These are phyloP conservation scores for Hippocampus zosterae DNA, from an alignment of 2,113 vertebrate species.

Conservation along the genomic window DNA sequence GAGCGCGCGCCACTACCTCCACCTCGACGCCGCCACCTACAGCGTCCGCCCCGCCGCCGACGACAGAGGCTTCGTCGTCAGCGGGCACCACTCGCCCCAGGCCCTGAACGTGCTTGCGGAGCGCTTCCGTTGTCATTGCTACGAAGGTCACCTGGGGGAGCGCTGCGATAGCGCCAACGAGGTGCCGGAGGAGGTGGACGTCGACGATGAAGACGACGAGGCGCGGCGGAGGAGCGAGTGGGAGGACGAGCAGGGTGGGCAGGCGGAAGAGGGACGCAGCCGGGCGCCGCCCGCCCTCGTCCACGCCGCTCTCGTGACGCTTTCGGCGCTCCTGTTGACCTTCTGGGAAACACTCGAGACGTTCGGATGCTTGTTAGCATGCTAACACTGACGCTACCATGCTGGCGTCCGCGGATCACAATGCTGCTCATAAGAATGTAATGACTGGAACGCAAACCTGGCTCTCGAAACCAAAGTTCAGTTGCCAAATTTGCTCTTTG, in stretches of 20 bases:
- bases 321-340: not conserved
- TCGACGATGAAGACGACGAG: constrained; percentile 16
- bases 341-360: not conserved
- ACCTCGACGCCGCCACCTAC: constrained; percentile 71
- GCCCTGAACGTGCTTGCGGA: constrained; percentile 63
- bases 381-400: not conserved
- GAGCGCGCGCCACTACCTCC: constrained; percentile 62
- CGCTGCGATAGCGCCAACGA: constrained; percentile 63
- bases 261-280: constrained; percentile 19
- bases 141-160: constrained; percentile 70
- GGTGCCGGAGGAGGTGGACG: constrained; percentile 44
- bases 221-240: constrained; percentile 39
- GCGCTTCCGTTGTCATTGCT: constrained; percentile 78
- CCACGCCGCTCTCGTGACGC: constrained; percentile 9
- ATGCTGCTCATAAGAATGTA: not conserved
- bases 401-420: not conserved
- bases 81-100: constrained; percentile 55
- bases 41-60: constrained; percentile 32
- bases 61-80: constrained; percentile 61
- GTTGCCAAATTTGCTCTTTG: too few species aligned
- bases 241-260: constrained; percentile 44
- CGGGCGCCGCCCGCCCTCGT: constrained; percentile 13
- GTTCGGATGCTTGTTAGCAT: not conserved
- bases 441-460: not conserved
- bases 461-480: not conserved